Evolutionary conservation across 2,888 invertebrate species (phyloP), one percentile per base, ranked within the genome.

Genomic region (Exocentrus adspersus): DNA sequence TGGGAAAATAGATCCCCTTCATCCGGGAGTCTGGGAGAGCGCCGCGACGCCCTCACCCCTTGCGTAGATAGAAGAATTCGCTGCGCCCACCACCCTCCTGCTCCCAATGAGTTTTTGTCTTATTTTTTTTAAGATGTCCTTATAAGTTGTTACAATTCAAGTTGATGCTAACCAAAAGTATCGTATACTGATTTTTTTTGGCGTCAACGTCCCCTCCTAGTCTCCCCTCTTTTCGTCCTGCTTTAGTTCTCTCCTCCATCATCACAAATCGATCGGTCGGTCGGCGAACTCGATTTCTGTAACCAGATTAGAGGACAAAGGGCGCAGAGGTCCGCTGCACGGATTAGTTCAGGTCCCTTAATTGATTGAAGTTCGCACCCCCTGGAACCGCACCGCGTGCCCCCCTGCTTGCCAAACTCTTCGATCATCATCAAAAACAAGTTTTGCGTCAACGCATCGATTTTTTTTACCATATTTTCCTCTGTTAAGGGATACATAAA

Each of bases 301-400:
- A 78, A 77, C 78, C 75, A 75, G 77, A 77, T 78, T 77, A 77
- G 74, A 75, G 75, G 74, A 77, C 78, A 78, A 77, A 78, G 77
- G 77, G 74, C 54, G 60, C 61, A 60, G 60, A 58, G 60, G 64
- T 65, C 63, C 65, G 48, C 61, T 60, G 67, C 62, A 60, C 64
- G 65, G 68, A 68, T 68, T 68, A 60, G 68, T 63, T 64, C 69
- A 53, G 60, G 64, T 67, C 60, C 64, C 65, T 62, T 69, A 67
- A 69, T 69, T 69, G 69, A 69, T 64, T 65, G 69, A 69, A 64
- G 60, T 57, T 57, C 57, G 46, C 69, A 50, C 63, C 60, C 64
- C 50, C 64, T 43, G 37, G 60, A 61, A 48, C 56, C 62, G 56
- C 46, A 42, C 45, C 50, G 59, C 56, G 20, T 53, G 46, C 63